Evolutionary conservation across 2,888 invertebrate species (phyloP).

Genomic region (Chouioia cunea): DNA sequence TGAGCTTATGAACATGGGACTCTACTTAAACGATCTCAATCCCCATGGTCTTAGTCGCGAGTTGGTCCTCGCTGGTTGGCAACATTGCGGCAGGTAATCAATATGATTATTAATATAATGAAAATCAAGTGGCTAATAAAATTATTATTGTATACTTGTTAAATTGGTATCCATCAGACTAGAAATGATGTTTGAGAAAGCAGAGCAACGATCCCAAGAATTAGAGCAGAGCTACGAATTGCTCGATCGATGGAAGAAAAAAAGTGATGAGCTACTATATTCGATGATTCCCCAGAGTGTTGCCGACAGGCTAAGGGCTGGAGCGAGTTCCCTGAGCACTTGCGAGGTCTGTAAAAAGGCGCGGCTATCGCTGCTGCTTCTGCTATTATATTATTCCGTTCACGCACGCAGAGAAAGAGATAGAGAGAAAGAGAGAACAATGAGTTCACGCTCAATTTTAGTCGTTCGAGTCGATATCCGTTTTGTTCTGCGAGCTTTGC

Average conservation of each 20-base stretch:
- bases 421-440: too few relatives aligned
- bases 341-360: slow-evolving; percentile 74
- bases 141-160: too few relatives aligned
- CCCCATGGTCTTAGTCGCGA: slow-evolving; percentile 87
- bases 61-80: slow-evolving; percentile 87
- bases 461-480: slow-evolving; percentile 83
- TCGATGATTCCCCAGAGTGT: slow-evolving; percentile 93
- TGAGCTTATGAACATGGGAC: slow-evolving; percentile 83
- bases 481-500: slow-evolving; percentile 83
- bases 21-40: slow-evolving; percentile 87
- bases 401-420: too few relatives aligned
- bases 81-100: slow-evolving; percentile 81
- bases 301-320: slow-evolving; percentile 83
- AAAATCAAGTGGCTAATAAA: too few relatives aligned
- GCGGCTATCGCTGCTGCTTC: background rate
- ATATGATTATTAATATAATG: too few relatives aligned
- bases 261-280: slow-evolving; percentile 88
- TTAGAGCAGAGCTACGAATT: slow-evolving; percentile 83
- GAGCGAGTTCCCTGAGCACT: slow-evolving; percentile 81
- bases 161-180: slow-evolving; percentile 71
- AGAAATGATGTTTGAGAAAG: slow-evolving; percentile 85
- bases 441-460: slow-evolving; percentile 56
- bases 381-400: too few relatives aligned
- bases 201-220: slow-evolving; percentile 83
- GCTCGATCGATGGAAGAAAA: slow-evolving; percentile 86